Conservation (phyloP, 2,888 invertebrate species). For the Schizaphis graminum region DNA sequence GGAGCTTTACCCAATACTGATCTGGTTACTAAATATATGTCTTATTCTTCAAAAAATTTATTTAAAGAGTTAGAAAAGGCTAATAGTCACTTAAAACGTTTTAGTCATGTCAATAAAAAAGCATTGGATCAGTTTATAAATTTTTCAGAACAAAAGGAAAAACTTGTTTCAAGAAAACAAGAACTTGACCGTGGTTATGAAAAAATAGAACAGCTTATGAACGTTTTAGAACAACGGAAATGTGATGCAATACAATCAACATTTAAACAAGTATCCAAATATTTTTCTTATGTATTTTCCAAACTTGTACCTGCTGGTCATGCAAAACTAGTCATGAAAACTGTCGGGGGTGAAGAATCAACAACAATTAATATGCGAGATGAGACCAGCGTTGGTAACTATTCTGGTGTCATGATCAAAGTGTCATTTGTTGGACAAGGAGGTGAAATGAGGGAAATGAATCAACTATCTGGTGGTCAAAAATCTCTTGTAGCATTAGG, state of each 20-base stretch:
- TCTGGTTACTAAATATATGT: slow-evolving; percentile 82
- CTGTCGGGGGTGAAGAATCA: slow-evolving; percentile 81
- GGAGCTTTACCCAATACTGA: slow-evolving; percentile 96
- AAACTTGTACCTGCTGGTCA: slow-evolving; percentile 95
- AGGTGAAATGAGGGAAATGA: slow-evolving; percentile 98
- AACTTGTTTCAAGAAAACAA: slow-evolving; percentile 93
- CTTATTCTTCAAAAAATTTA: slow-evolving; percentile 82
- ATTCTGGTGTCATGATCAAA: slow-evolving; percentile 71
- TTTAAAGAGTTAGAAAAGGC: slow-evolving; percentile 97
- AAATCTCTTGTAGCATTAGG: slow-evolving; percentile 98
- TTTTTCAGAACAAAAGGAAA: slow-evolving; percentile 99
- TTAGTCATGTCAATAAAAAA: slow-evolving; percentile 99
- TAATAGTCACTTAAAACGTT: slow-evolving; percentile 97
- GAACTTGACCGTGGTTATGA: slow-evolving; percentile 95
- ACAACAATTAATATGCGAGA: slow-evolving; percentile 62
- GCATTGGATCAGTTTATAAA: slow-evolving; percentile 99
- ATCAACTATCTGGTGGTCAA: slow-evolving; percentile 98
- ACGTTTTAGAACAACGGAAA: slow-evolving; percentile 94
- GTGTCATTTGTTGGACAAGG: slow-evolving; percentile 68
- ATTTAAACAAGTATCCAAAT: slow-evolving; percentile 97
- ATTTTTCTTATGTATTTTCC: slow-evolving; percentile 98
- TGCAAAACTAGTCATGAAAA: slow-evolving; percentile 92
- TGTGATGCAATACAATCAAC: slow-evolving; percentile 99
- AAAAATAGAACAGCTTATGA: slow-evolving; percentile 93
- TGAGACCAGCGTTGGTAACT: slow-evolving; percentile 76